These are phyloP conservation scores for Grammomys surdaster DNA, from an alignment of 2,113 vertebrate genomes.

Conservation along the genomic window DNA sequence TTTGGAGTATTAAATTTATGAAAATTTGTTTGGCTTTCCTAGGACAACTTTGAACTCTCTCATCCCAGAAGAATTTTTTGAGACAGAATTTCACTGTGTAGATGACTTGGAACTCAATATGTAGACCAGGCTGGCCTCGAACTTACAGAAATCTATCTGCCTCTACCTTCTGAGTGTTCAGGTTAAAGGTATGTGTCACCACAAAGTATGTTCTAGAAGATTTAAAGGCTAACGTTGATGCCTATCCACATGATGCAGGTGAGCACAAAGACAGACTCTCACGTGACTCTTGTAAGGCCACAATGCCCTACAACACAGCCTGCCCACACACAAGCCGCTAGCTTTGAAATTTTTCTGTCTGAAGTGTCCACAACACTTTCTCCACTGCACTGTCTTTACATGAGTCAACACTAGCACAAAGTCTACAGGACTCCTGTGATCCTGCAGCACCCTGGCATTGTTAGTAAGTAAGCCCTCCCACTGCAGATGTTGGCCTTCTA, in stretches of 20 bases:
- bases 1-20: background rate
- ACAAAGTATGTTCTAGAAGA: background rate
- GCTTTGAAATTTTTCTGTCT: background rate
- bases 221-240: background rate
- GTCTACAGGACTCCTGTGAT: background rate
- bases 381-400: background rate
- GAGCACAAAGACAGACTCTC: background rate
- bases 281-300: background rate
- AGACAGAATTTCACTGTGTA: background rate
- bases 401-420: background rate
- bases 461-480: background rate
- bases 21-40: background rate
- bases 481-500: background rate
- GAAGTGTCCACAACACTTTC: conserved; percentile 15
- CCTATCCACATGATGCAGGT: background rate
- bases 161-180: background rate
- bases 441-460: background rate
- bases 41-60: background rate
- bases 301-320: background rate
- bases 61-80: background rate
- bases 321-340: background rate
- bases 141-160: background rate
- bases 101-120: background rate
- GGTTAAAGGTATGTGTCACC: too few relatives aligned
- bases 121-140: background rate